Percentiles rank a stretch among this genome's conserved stretches.
phyloP scores from a whole-genome alignment of 2,888 invertebrate genomes.

The Pseudococcus jackbeardsleyi region DNA sequence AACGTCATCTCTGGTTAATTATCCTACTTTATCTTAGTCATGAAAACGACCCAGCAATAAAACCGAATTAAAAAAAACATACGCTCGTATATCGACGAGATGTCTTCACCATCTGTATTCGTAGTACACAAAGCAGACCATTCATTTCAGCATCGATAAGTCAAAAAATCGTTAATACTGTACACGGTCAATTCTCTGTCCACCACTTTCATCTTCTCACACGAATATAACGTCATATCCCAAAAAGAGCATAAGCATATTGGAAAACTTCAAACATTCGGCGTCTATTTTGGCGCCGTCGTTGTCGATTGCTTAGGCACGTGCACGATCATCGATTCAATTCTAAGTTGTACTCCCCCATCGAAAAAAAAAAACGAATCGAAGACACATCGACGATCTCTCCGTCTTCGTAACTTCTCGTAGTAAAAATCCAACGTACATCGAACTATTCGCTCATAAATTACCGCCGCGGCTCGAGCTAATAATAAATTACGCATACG shows the following conservation, averaged over 20 bases:
- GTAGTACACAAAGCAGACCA: not conserved
- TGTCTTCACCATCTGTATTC: not conserved
- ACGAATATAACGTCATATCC: not conserved
- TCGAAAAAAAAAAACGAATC: not conserved
- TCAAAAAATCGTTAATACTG: not conserved
- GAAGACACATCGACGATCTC: not conserved
- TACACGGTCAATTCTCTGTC: not conserved
- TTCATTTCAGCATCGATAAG: not conserved
- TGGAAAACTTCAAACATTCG: not conserved
- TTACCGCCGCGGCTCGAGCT: not conserved
- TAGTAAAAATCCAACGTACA: not conserved
- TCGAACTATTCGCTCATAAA: slow-evolving; percentile 2
- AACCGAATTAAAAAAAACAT: not conserved
- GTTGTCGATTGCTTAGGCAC: not conserved
- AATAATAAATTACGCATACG: slow-evolving; percentile 15
- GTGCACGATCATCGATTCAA: not conserved
- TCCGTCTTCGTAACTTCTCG: not conserved
- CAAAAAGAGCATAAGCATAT: not conserved
- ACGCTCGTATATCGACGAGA: not conserved
- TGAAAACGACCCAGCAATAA: slow-evolving; percentile 10
- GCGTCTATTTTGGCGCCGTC: not conserved
- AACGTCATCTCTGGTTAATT: slow-evolving; percentile 10
- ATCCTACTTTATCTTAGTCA: slow-evolving; percentile 10
- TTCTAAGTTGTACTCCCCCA: not conserved
- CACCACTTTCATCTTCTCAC: not conserved